Percentiles rank a stretch among this genome's conserved stretches.
These are phyloP conservation scores for Panulirus ornatus DNA, from an alignment of 1,140 invertebrate genomes.

Conservation along the genomic window DNA sequence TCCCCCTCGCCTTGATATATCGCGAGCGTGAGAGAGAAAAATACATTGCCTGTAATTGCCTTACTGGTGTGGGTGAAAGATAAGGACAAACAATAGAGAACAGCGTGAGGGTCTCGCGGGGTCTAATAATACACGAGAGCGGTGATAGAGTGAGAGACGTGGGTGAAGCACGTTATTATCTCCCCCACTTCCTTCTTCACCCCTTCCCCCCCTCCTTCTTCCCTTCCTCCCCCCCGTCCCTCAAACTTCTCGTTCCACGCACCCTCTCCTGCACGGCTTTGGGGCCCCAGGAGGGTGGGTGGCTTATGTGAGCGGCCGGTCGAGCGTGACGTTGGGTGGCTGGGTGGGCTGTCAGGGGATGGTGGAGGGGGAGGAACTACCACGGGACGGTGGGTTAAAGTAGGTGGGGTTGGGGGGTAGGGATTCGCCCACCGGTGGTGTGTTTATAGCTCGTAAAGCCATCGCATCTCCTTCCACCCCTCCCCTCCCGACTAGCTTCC, in stretches of 20 bases:
- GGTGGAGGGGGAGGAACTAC: not conserved
- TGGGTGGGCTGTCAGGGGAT: too few relatives aligned
- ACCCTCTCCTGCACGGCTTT: too few relatives aligned
- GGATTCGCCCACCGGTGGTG: not conserved
- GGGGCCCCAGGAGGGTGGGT: too few relatives aligned
- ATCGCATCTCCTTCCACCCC: not conserved
- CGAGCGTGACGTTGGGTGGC: too few relatives aligned
- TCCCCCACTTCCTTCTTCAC: conserved; percentile 33
- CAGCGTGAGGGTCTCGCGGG: not conserved
- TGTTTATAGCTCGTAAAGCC: conserved; percentile 9
- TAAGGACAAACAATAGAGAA: too few relatives aligned
- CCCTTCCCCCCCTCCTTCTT: conserved; percentile 60
- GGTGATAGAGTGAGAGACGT: not conserved
- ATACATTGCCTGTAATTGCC: too few relatives aligned
- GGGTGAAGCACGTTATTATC: not conserved
- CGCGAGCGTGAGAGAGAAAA: too few relatives aligned
- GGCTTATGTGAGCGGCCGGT: too few relatives aligned
- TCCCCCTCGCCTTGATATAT: too few relatives aligned
- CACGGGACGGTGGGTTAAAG: too few relatives aligned
- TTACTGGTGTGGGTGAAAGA: too few relatives aligned
- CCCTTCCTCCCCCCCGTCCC: not conserved
- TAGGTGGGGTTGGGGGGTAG: not conserved
- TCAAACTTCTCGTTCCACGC: not conserved
- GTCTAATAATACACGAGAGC: not conserved
- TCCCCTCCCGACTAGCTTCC: too few relatives aligned